Base-by-base conservation (phyloP, 2,113 vertebrate genomes). In the Ailuropoda melanoleuca region DNA sequence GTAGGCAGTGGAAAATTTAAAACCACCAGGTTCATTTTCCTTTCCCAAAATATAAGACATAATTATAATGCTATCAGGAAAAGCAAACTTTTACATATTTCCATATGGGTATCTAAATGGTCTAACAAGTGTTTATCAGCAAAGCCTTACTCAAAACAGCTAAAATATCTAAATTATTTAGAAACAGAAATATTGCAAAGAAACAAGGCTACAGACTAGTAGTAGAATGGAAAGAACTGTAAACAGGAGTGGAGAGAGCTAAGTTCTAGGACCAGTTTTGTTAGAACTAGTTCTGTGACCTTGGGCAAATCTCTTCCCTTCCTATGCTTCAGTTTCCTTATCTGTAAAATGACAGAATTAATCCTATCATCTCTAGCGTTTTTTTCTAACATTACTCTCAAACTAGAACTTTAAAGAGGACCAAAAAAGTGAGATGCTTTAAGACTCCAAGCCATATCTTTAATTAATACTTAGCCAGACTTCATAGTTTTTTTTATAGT, bases 61-160 rank as follows among this genome's bases (percentile, higher is more conserved):
- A 55, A 86, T 78, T 83, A 80, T 70, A 39, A 84, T 55, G 23
- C 58, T 75, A 84, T n/a, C 53, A 92, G 26, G 37, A 95, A 93
- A 93, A 80, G 12, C 48, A 83, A 87, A 96, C 19, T 92, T 89
- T 17, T 70, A 95, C 0, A 19, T 53, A 58, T 96, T 96, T 92
- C 78, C 53, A 70, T 58, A 50, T 62, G 72, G 8, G 29, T 83
- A 87, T 78, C 31, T 95, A 88, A 96, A 94, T 90, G 23, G n/a
- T 29, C 9, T 87, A 74, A 72, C 48, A 88, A n/a, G 60, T 64
- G 15, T 78, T 93, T 26, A 78, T 48, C 60, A 87, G 26, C 19
- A 93, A 93, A 97, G 15, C 43, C 70, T 83, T 90, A 91, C 5
- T 90, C 39, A 93, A 92, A 97, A 96, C 39, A 96, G 72, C 48